Conservation (phyloP, 2,888 invertebrate genomes). For the Xanthia icteritia region DNA sequence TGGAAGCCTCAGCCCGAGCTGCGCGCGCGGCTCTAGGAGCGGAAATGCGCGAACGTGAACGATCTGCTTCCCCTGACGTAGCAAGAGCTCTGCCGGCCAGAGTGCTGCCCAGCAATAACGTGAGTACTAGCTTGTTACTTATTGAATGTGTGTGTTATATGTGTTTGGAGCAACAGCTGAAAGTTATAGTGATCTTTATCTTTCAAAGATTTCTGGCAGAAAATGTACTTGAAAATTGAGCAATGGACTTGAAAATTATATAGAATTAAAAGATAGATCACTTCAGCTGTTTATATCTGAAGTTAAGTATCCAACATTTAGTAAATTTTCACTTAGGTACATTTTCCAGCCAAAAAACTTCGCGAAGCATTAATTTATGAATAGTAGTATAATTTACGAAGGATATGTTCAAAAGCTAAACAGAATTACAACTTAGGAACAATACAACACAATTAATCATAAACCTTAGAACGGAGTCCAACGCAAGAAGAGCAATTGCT, state of each 20-base stretch:
- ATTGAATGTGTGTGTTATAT: neutral
- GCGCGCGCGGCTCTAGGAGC: conserved; percentile 80
- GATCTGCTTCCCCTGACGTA: conserved; percentile 83
- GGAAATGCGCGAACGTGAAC: conserved; percentile 87
- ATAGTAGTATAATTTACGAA: neutral
- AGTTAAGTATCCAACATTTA: neutral
- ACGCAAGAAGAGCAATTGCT: neutral
- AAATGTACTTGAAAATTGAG: no score
- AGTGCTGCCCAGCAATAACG: conserved; percentile 77
- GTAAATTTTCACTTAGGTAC: neutral
- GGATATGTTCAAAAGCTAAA: neutral
- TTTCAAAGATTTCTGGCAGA: neutral
- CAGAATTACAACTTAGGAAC: neutral
- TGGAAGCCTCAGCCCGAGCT: conserved; percentile 82
- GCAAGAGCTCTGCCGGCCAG: conserved; percentile 83
- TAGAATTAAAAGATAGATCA: neutral
- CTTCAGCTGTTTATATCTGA: neutral
- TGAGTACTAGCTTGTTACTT: conserved; percentile 69
- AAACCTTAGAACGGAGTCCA: neutral
- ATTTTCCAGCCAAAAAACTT: neutral
- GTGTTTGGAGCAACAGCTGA: neutral
- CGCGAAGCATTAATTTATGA: neutral
- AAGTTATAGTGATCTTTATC: neutral
- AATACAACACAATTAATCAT: neutral
- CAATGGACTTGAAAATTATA: neutral